Base-by-base conservation (phyloP, 2,888 invertebrate genomes). In the Andrena bicolor region DNA sequence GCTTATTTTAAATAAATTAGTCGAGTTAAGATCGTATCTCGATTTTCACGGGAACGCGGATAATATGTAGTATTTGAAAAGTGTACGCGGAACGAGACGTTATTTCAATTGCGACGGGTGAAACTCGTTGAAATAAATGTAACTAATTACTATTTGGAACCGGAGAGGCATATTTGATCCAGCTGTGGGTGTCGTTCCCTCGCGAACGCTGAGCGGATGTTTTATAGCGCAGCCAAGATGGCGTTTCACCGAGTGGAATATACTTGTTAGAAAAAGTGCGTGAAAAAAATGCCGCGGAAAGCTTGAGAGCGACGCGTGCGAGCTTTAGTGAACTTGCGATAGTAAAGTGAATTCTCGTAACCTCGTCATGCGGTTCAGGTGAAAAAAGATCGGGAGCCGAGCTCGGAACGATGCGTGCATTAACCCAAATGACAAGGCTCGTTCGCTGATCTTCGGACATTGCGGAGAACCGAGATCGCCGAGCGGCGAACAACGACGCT, bases 401-500 rank as follows among this genome's bases (percentile, higher is more conserved):
- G 71, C 78, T 84, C 75, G 80, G 82, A 74, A 83, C 35, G 75
- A 82, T 76, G 80, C 73, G 76, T 66, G 80, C 70, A 83, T 81
- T 86, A 81, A 81, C 81, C 64, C 76, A 81, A 69, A 78, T 72
- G 78, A 65, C 76, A 82, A 88, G 79, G 82, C 76, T 86, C 73
- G 84, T 70, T 85, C 73, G 85, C 79, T 83, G 82, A 80, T 83
- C 83, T 77, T 75, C 78, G 84, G 80, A 72, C 85, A 84, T 88
- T 84, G 78, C 84, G 85, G 82, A 87, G 86, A 88, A 81, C 83
- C 86, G 81, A 76, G 81, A 80, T 82, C 77, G 87, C 75, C 84
- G 83, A 88, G 85, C 86, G 87, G 85, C 85, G 90, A 90, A 90
- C 89, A 90, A 90, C 91, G 93, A 93, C 92, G 92, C 93, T 92